These are phyloP conservation scores for Drosophila sp. DNA, from an alignment of 1,140 invertebrate species.

Conservation along the genomic window DNA sequence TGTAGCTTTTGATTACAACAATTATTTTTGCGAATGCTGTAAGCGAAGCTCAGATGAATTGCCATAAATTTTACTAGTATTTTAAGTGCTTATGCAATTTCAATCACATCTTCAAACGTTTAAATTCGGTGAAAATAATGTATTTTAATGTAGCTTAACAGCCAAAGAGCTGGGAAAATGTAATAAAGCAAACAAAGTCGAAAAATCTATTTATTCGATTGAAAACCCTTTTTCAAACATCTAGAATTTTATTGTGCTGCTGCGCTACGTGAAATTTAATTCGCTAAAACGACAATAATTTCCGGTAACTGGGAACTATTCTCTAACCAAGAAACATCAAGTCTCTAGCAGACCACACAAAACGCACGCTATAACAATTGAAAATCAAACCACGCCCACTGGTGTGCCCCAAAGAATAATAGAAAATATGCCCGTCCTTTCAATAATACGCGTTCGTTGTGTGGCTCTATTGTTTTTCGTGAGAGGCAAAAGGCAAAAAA, in stretches of 20 bases:
- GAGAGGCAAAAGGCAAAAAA: background rate
- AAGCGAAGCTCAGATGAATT: no score
- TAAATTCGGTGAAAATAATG: no score
- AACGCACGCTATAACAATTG: conserved; percentile 25
- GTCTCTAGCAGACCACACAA: background rate
- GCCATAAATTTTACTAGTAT: no score
- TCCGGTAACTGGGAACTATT: background rate
- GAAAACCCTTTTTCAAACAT: no score
- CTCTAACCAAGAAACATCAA: conserved; percentile 20
- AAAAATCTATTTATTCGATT: no score
- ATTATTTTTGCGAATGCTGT: conserved; percentile 9
- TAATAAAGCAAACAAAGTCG: no score
- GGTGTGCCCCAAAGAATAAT: conserved; percentile 17
- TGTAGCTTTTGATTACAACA: conserved; percentile 7
- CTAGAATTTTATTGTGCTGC: background rate
- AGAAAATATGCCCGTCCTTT: conserved; percentile 14
- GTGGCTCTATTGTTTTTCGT: conserved; percentile 36
- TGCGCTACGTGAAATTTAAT: background rate
- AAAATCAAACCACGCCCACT: conserved; percentile 18
- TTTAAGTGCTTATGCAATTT: no score
- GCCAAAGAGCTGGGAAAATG: no score
- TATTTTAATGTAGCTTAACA: no score
- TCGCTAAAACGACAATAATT: background rate
- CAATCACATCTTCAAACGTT: no score
- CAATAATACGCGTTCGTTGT: background rate